phyloP scores from a whole-genome alignment of 1,140 invertebrate species.

The Goniozus legneri region DNA sequence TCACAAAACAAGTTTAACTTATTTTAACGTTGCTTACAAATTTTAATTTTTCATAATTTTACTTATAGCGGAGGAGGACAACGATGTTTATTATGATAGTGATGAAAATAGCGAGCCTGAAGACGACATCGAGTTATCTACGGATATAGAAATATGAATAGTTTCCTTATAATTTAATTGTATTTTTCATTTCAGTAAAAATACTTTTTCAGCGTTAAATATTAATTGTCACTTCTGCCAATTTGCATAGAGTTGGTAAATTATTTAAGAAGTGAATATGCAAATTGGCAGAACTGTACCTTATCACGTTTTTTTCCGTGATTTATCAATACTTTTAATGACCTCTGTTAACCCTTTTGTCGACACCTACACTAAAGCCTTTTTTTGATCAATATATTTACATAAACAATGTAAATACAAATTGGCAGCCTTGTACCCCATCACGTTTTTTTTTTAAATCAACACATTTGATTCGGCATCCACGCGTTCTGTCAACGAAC shows the following conservation, averaged over 20 bases:
- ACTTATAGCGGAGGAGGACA: background rate
- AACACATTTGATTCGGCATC: background rate
- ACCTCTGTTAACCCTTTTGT: background rate
- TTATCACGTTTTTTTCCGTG: background rate
- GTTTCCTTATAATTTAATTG: background rate
- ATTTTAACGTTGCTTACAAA: background rate
- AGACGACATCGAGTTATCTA: background rate
- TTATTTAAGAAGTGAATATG: background rate
- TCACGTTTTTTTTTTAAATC: background rate
- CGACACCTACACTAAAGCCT: background rate
- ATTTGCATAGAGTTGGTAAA: background rate
- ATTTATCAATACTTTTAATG: background rate
- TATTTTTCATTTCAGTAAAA: background rate
- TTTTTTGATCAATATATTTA: background rate
- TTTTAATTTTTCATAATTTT: background rate
- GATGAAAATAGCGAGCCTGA: background rate
- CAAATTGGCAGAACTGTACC: background rate
- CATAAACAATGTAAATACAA: background rate
- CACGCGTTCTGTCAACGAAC: background rate
- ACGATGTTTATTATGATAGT: background rate
- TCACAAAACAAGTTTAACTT: background rate
- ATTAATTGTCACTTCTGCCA: background rate
- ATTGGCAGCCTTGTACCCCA: background rate
- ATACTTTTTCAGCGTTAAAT: too few relatives aligned
- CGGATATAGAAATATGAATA: background rate